Evolutionary conservation across 2,888 invertebrate species (phyloP), one percentile per base, ranked within the genome.

Genomic region (Tachina grossa): DNA sequence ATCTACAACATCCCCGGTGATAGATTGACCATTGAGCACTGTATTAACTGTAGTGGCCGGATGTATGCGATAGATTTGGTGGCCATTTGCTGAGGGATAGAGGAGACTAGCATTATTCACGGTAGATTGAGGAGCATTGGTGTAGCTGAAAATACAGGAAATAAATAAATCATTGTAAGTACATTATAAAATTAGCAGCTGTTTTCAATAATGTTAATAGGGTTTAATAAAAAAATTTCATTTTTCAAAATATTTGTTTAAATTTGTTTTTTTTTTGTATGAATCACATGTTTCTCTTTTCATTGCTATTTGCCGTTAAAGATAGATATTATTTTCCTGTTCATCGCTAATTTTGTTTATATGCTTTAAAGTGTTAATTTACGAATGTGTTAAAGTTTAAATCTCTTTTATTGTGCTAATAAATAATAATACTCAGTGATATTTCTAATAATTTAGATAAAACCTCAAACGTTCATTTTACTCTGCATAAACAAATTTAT

Each of bases 1-100:
- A 85, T 84, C 84, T 49, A 77, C 78, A 13, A 63, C 77, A 83
- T 83, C 84, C 53, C 83, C 81, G 49, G 43, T 82, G 9, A 31
- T 65, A 8, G 16, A 76, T 68, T 80, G 88, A 45, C 43, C 47
- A 16, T 47, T 80, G 49, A 79, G 83, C 66, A 76, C 86, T 55
- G 84, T 47, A 19, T 86, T 57, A 16, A 84, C 71, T 9, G 83
- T 80, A 41, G 87, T 83, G 69, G 87, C 87, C 69, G 89, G 89
- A 88, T 89, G 90, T 79, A 89, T 84, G 53, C 91, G 91, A 88
- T 90, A 92, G 13, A 91, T 89, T 87, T 91, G 92, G 31, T 87
- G 92, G 22, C 88, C 88, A 57, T 89, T 90, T 80, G 90, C 87
- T 53, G 90, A 90, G 76, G 90, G 91, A 88, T 92, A 91, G 63